Evolutionary conservation across 1,140 invertebrate species (phyloP), one percentile per base, ranked within the genome.

Genomic region (Cecropterus lyciades): DNA sequence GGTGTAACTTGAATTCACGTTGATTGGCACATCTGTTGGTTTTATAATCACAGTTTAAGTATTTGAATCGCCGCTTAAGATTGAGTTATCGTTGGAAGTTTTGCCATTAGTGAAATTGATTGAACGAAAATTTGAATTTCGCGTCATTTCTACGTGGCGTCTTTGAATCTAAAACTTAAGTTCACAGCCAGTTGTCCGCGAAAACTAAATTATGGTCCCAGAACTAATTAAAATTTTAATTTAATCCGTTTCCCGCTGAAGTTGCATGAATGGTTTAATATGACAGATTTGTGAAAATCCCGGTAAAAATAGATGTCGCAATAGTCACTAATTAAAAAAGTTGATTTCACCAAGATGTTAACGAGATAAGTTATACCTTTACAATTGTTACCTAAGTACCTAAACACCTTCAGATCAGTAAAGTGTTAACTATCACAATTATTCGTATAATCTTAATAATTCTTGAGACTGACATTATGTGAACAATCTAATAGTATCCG

Each of bases 21-120:
- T 27, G n/a, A 63, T 63, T 51, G 48, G 16, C n/a, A 63, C 59
- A 51, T 37, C 30, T 63, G 57, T 62, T 62, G 42, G 40, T 45
- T 57, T 57, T 27, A 45, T n/a, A 56, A 57, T 45, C 20, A 15
- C 20, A 45, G 42, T 42, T 20, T 57, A 11, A 57, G 45, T 27
- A 46, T 46, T 57, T 45, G 40, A 45, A 45, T 57, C 17, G 17
- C 16, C 40, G 15, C 52, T 57, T 57, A 11, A 24, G 7, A 57
- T 43, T 10, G 11, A 43, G n/a, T 45, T 45, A 57, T 45, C 43
- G 20, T 37, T 24, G 8, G n/a, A 27, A 27, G 13, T 57, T 56
- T 57, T 45, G 13, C 9, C 40, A 24, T 57, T 45, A 30, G 1
- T 14, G 37, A 7, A 45, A 45, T 27, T 27, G 13, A 57, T 57